Percentiles rank a stretch among this genome's conserved stretches.
phyloP scores from a whole-genome alignment of 2,797 vertebrate species.

The Cuculus canorus region DNA sequence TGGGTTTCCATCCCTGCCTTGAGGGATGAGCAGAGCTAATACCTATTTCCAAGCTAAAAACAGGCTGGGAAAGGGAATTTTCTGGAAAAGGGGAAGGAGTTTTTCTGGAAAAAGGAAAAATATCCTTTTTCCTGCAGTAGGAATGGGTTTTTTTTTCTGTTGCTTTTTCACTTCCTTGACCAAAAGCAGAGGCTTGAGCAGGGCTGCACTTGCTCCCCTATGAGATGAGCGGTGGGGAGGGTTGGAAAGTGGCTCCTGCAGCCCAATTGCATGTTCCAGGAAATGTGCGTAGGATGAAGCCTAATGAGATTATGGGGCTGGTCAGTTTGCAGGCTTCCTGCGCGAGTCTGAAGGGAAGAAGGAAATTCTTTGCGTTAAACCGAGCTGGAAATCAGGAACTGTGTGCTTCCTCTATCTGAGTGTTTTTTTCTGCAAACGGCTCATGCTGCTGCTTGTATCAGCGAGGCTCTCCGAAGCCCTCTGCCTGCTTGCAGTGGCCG shows the following conservation, averaged over 20 bases:
- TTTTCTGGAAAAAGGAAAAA: no score
- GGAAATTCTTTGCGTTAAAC: constrained; percentile 21
- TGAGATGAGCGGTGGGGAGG: not conserved
- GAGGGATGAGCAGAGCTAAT: not conserved
- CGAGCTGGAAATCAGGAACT: constrained; percentile 33
- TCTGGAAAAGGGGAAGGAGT: no score
- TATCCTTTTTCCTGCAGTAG: not conserved
- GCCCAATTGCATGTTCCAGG: not conserved
- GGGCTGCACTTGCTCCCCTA: not conserved
- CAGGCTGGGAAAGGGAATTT: no score
- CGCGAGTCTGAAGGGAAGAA: constrained; percentile 4
- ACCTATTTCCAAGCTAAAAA: not conserved
- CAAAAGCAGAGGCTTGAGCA: not conserved
- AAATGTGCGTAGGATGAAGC: not conserved
- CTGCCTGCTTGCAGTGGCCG: not conserved
- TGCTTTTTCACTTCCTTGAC: not conserved
- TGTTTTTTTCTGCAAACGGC: not conserved
- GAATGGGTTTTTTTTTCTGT: not conserved
- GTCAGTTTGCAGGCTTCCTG: constrained; percentile 44
- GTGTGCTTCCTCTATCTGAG: not conserved
- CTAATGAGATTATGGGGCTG: not conserved
- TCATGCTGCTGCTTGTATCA: not conserved
- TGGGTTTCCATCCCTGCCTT: not conserved
- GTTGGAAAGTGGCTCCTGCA: not conserved
- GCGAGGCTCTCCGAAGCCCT: not conserved